These are phyloP conservation scores for Eupeodes luniger DNA, from an alignment of 2,888 invertebrate species.

Conservation along the genomic window DNA sequence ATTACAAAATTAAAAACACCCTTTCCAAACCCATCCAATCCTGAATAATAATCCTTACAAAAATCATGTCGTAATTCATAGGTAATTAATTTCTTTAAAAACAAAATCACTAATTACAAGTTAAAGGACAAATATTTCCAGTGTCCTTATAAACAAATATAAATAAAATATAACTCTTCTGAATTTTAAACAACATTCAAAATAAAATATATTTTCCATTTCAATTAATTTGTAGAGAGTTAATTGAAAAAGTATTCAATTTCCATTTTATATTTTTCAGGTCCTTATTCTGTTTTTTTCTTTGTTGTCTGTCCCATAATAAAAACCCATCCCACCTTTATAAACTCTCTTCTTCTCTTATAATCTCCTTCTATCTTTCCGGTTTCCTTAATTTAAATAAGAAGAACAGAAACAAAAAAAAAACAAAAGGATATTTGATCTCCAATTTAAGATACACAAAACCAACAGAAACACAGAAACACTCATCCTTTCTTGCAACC, in stretches of 20 bases:
- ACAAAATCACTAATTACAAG: background rate
- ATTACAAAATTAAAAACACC: background rate
- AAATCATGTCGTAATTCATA: background rate
- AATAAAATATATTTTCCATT: conserved; percentile 8
- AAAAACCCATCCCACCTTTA: background rate
- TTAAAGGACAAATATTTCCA: background rate
- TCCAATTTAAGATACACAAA: conserved; percentile 17
- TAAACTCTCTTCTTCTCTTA: no score
- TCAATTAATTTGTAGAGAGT: background rate
- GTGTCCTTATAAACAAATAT: background rate
- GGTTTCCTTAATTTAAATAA: conserved; percentile 15
- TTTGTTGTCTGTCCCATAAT: background rate
- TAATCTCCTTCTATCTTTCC: background rate
- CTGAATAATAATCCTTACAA: background rate
- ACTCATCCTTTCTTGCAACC: background rate
- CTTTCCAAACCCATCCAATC: background rate
- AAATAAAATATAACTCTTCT: background rate
- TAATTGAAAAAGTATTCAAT: conserved; percentile 28
- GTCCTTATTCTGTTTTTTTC: background rate
- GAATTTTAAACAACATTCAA: no score
- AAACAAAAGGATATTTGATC: conserved; percentile 39
- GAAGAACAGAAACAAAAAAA: background rate
- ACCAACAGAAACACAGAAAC: background rate
- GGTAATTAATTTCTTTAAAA: background rate
- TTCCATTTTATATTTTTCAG: conserved; percentile 8